These are phyloP conservation scores for Lepus oiostolus DNA, from an alignment of 2,797 vertebrate genomes.

Conservation along the genomic window DNA sequence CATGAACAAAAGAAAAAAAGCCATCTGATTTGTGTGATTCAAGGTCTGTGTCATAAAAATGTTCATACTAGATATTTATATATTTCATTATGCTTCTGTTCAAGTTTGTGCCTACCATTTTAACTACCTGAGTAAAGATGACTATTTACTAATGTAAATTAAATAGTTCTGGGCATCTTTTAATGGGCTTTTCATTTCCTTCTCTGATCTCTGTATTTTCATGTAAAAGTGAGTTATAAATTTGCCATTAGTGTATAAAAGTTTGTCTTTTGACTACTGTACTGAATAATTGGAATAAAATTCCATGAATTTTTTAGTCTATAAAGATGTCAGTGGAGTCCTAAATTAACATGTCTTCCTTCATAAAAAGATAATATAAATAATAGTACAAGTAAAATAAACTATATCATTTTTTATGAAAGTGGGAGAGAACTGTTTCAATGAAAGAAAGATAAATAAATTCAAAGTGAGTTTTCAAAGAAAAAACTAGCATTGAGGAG, in stretches of 20 bases:
- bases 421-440: background rate
- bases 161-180: background rate
- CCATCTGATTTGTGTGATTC: background rate
- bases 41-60: background rate
- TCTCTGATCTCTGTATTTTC: background rate
- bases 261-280: background rate
- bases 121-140: background rate
- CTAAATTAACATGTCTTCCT: background rate
- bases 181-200: background rate
- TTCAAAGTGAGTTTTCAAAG: background rate
- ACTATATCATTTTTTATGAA: background rate
- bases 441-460: background rate
- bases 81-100: background rate
- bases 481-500: background rate
- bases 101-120: background rate
- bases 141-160: background rate
- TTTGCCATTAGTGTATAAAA: background rate
- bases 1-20: background rate
- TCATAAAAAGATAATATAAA: background rate
- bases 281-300: background rate
- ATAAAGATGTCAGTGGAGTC: background rate
- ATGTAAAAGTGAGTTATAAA: background rate
- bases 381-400: constrained; percentile 10
- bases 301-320: background rate
- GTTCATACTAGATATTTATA: background rate